Evolutionary conservation across 2,113 vertebrate genomes (phyloP).

Genomic region (Crotalus viridis): DNA sequence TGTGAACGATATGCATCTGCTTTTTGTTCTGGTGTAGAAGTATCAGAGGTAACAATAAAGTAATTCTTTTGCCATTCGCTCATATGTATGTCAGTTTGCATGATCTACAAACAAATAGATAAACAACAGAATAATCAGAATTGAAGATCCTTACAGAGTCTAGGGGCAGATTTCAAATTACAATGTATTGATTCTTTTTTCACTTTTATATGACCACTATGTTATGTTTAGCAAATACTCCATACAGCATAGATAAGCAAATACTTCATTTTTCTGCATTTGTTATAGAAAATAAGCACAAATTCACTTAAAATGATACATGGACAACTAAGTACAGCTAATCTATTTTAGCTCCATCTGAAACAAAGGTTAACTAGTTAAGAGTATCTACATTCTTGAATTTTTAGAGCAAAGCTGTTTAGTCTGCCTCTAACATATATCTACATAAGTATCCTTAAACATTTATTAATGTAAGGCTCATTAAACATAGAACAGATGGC

Average conservation of each 20-base stretch:
- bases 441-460: neutral
- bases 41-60: slow-evolving; percentile 85
- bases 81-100: slow-evolving; percentile 78
- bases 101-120: slow-evolving; percentile 47
- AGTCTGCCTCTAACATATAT: neutral
- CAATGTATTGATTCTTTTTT: neutral
- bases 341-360: neutral
- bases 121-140: slow-evolving; percentile 9
- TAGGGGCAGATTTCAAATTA: neutral
- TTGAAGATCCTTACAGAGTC: neutral
- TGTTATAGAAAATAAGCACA: neutral
- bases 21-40: slow-evolving; percentile 82
- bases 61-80: slow-evolving; percentile 92
- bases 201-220: neutral
- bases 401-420: neutral
- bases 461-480: neutral
- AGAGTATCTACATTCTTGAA: neutral
- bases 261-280: neutral
- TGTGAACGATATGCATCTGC: slow-evolving; percentile 89
- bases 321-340: neutral
- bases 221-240: neutral
- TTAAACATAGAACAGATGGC: neutral
- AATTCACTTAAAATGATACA: neutral
- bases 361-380: neutral
- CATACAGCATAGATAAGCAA: neutral